Evolutionary conservation across 1,140 invertebrate species (phyloP), one percentile per base, ranked within the genome.

Genomic region (Drosophila setifemur): DNA sequence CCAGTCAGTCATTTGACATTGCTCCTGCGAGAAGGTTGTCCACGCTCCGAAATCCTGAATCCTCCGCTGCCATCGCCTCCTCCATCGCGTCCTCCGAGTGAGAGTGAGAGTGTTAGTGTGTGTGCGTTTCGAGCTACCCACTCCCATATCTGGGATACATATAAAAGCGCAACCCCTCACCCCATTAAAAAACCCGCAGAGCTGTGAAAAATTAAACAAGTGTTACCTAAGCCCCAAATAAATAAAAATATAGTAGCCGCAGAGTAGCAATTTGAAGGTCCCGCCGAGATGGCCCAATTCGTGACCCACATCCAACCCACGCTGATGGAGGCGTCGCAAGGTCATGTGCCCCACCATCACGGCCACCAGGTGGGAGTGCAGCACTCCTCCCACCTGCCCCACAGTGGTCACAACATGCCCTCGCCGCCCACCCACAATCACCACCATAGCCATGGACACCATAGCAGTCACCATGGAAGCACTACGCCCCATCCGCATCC

Each of bases 221-320:
- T 85, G 70, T 48, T 66, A 67, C 42, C 42, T 69, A 70, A 74
- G 58, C 52, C 28, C 18, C 3, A 6, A 58, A 43, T 14, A 60
- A 33, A 47, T 26, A 47, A 5, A 70, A 40, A 35, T 37, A 47
- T 35, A 33, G 23, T 6, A 70, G 11, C 35, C 29, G 12, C 26
- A 7, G 48, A 40, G 44, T 16, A 18, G 16, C 5, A 37, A 5
- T 35, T 57, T 60, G 33, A 66, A 54, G 23, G 54, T 42, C 44
- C 33, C 39, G 25, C 39, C 31, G 40, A 68, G 50, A 81, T 92
- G 92, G 92, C 92, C 33, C 92, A 92, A 83, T 92, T 92, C 68
- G 92, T 92, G 45, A 92, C 92, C 35, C 92, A 92, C 76, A 92
- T 92, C 69, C 92, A 92, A 81, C 92, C 92, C 21, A 92, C 92